Evolutionary conservation across 2,113 vertebrate species (phyloP), one percentile per base, ranked within the genome.

Genomic region (Brachionichthys hirsutus): DNA sequence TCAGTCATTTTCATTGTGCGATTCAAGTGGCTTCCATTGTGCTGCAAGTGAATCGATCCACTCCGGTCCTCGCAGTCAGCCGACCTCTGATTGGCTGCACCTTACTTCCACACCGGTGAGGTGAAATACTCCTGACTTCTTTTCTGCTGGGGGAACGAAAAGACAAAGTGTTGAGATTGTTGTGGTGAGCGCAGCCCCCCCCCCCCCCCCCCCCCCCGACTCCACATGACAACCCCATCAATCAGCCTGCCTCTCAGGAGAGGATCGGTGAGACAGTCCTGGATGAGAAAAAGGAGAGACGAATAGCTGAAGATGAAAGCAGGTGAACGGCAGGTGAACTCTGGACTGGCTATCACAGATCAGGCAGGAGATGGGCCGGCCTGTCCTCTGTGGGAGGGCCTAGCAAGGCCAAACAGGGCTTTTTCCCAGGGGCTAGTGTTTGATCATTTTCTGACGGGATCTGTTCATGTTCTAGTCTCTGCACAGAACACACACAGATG

Each of bases 241-340:
- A 43, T 35, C 67, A 40, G 44, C 40, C 19, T 35, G 22, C 68
- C 51, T 54, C 73, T n/a, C 1, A 20, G 46, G 47, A 51, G 58
- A 6, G 2, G n/a, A 22, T 63, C 61, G 44, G 35, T 62, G 51
- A 55, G 17, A 9, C n/a, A 34, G 49, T 15, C 12, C 40, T 48
- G 10, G 36, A 47, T 18, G 18, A 44, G 38, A 13, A 40, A 15
- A 38, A 9, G 44, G 44, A 50, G n/a, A 49, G 45, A n/a, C 5
- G 20, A 77, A 72, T 63, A 48, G 38, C 47, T 67, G 13, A n/a
- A 17, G 64, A 57, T 59, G 38, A 74, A 56, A 18, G 34, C 1
- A 12, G 55, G 77, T 74, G 49, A 77, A 53, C 18, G 19, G 48
- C 66, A 74, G 65, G 73, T 89, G 88, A 87, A 90, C 88, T 90